Evolutionary conservation across 92 coral and sea anemone species (phyloP), one percentile per base, ranked within the genome.

Genomic region (Palythoa grandis): DNA sequence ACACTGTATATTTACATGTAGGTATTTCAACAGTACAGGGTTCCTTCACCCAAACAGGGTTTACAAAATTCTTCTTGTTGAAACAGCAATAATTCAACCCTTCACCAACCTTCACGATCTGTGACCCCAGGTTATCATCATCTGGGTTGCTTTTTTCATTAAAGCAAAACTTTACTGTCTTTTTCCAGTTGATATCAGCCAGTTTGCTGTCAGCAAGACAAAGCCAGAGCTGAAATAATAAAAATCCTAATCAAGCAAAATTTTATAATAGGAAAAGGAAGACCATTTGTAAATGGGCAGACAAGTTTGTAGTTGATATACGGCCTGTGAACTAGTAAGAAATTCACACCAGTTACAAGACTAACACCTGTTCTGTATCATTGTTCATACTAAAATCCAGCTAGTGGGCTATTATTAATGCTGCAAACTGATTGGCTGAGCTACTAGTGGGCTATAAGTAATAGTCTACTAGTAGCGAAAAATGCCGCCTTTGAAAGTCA

Each of bases 91-190:
- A 19, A n/a, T 17, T 3, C 10, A 19, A 5, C 6, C 69, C 4
- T 24, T 48, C 70, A 56, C 78, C 2, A 20, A 96, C 99, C 97
- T 96, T 96, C 53, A 96, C 99, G 52, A 96, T 96, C 76, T 96
- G 99, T 73, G 98, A 88, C 4, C 99, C 99, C 38, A 96, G 95
- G 77, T 96, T 95, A 79, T 96, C 99, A 93, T 96, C 99, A 83
- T 96, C 99, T 15, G 99, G 99, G 78, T 96, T 96, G 60, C 99
- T 95, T 77, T 92, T 92, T 72, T 96, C 99, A 85, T 96, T 96
- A 65, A 96, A 96, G 78, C 99, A 96, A 76, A 96, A 93, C 66
- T 91, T 95, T 39, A 92, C 93, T 12, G 99, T 96, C 90, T 95
- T 96, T 37, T 90, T 86, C 99, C 99, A 96, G 83, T 96, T 95